Evolutionary conservation across 2,797 vertebrate genomes (phyloP).

Genomic region (Danio tinwini): DNA sequence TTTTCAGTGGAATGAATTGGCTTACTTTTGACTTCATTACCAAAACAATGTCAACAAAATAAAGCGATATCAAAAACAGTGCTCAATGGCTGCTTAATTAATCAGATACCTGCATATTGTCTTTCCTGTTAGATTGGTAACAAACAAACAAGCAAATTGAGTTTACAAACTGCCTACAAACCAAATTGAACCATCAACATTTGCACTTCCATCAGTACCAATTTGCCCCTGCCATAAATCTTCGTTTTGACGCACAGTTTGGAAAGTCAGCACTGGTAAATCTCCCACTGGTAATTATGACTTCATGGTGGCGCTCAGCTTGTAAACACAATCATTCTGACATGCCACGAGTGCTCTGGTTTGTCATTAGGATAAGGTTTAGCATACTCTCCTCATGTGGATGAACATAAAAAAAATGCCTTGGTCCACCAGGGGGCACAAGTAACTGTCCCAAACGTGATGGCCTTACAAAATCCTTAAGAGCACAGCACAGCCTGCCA

Average conservation of each 20-base stretch:
- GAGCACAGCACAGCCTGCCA: constrained; percentile 7
- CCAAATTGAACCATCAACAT: neutral
- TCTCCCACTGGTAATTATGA: neutral
- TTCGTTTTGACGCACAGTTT: neutral
- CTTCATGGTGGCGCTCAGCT: constrained; percentile 5
- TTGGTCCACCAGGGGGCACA: constrained; percentile 33
- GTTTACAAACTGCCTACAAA: neutral
- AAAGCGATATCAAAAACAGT: neutral
- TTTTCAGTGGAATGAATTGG: neutral
- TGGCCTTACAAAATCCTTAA: neutral
- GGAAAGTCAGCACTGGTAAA: neutral
- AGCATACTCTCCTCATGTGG: neutral
- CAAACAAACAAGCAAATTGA: neutral
- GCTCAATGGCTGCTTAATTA: neutral
- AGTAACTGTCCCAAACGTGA: constrained; percentile 14
- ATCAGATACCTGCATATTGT: neutral
- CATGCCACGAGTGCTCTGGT: neutral
- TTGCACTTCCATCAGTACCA: neutral
- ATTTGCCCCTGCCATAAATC: neutral
- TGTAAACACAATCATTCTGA: constrained; percentile 20
- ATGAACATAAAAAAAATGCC: neutral
- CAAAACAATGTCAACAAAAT: neutral
- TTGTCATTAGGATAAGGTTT: neutral
- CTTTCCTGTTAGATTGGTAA: neutral
- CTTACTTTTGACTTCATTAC: neutral